Percentiles rank a stretch among this genome's conserved stretches.
Conservation (phyloP, 2,113 vertebrate species). For the Heterotilapia buettikoferi region DNA sequence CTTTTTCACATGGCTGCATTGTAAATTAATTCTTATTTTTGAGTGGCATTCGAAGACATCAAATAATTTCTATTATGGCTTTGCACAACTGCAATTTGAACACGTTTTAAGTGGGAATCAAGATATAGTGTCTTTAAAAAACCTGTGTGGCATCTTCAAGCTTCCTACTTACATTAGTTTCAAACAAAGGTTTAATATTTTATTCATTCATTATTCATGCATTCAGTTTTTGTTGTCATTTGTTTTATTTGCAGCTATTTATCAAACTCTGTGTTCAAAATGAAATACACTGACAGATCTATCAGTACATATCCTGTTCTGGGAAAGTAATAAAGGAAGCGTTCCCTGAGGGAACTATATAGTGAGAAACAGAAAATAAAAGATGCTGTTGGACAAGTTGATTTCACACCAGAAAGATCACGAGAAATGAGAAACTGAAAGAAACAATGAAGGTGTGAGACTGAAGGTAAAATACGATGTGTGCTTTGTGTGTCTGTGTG, state of each 20-base stretch:
- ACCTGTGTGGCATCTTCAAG: neutral
- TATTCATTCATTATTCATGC: neutral
- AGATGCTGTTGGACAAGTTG: neutral
- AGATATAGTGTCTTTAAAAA: neutral
- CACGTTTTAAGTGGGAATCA: neutral
- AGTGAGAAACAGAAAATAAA: constrained; percentile 13
- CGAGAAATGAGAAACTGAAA: neutral
- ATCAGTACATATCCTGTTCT: neutral
- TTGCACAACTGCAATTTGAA: neutral
- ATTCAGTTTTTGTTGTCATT: neutral
- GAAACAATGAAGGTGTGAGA: neutral
- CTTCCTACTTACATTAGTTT: neutral
- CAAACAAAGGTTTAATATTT: neutral
- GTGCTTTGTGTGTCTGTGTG: neutral
- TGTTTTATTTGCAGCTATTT: neutral
- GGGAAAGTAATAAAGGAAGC: neutral
- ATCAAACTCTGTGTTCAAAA: neutral
- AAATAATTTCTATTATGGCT: neutral
- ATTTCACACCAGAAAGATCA: constrained; percentile 19
- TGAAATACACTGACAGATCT: neutral
- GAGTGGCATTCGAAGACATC: neutral
- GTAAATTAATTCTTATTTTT: neutral
- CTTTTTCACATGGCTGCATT: neutral
- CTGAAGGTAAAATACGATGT: neutral
- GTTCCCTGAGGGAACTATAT: neutral